Base-by-base conservation (phyloP, 2,797 vertebrate genomes). In the Enteromius radiatus region DNA sequence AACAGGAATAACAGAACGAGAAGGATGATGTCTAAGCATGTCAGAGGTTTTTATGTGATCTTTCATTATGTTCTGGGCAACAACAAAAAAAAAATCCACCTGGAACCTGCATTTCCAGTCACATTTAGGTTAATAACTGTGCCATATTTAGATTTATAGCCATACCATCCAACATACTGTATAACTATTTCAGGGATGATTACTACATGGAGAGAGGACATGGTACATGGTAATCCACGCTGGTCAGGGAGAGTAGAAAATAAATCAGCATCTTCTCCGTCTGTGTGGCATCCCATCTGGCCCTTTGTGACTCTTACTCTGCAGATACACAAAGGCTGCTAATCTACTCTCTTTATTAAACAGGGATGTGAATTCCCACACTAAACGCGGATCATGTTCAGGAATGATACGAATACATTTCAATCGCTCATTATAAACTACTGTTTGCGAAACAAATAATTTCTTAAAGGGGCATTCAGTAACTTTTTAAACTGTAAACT, bases 41-140 rank as follows among this genome's bases (percentile, higher is more conserved):
- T 38, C 47, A 74, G 84, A 85, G 90, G 88, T 92, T 93, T 92
- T 89, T 90, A 87, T 88, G 83, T 88, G 74, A 91, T 88, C 87
- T 91, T 73, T 91, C 85, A 93, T 93, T 92, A 91, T 86, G 87
- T 80, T 79, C 82, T 43, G 43, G 38, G 36, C 88, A 82, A 14
- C 33, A 33, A 79, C 86, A 80, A 17, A 87, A 81, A 78, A 86
- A 80, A 17, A 86, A 85, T 87, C 68, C 61, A 73, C 47, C 65
- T 82, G 56, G 49, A 76, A 69, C 68, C 65, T 17, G 10, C 19
- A 14, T 41, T 56, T 76, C 47, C 26, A 71, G 74, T 79, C 79
- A 56, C 31, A 73, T 86, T 86, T 59, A 79, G 70, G 80, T 88
- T 87, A 83, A 84, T 87, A 87, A 74, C 68, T 64, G 21, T 61